Evolutionary conservation across 1,140 invertebrate genomes (phyloP).

Genomic region (Microplitis mediator): DNA sequence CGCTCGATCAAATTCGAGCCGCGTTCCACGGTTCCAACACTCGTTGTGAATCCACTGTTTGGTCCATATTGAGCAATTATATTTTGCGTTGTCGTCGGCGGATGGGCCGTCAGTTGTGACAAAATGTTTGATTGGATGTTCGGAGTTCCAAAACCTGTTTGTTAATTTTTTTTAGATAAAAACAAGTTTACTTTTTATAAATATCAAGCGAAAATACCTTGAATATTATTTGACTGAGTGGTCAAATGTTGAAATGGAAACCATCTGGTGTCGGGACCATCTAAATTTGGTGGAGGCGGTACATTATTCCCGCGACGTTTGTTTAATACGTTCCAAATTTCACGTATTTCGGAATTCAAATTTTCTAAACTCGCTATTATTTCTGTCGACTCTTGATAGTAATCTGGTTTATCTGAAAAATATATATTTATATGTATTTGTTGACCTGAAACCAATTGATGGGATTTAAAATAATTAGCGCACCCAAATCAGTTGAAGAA

Average conservation of each 20-base stretch:
- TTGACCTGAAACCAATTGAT: neutral
- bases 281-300: constrained; percentile 64
- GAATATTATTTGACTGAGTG: constrained; percentile 44
- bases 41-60: constrained; percentile 56
- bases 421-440: neutral
- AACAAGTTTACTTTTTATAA: neutral
- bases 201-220: constrained; percentile 39
- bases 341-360: constrained; percentile 73
- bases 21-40: constrained; percentile 55
- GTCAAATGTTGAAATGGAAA: constrained; percentile 55
- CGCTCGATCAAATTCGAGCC: constrained; percentile 68
- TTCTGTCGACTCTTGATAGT: constrained; percentile 70
- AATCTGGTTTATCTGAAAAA: constrained; percentile 37
- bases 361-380: constrained; percentile 74
- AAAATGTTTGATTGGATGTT: constrained; percentile 60
- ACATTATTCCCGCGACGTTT: constrained; percentile 67
- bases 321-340: constrained; percentile 72
- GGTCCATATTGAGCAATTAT: constrained; percentile 60
- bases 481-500: constrained; percentile 71
- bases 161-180: neutral
- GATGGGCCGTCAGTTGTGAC: constrained; percentile 52
- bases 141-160: constrained; percentile 52
- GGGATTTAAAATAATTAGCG: neutral
- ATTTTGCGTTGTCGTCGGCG: constrained; percentile 55
- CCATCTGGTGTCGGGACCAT: constrained; percentile 70